Base-by-base conservation (phyloP, 1,140 invertebrate genomes). In the Leptestheria dahalacensis region DNA sequence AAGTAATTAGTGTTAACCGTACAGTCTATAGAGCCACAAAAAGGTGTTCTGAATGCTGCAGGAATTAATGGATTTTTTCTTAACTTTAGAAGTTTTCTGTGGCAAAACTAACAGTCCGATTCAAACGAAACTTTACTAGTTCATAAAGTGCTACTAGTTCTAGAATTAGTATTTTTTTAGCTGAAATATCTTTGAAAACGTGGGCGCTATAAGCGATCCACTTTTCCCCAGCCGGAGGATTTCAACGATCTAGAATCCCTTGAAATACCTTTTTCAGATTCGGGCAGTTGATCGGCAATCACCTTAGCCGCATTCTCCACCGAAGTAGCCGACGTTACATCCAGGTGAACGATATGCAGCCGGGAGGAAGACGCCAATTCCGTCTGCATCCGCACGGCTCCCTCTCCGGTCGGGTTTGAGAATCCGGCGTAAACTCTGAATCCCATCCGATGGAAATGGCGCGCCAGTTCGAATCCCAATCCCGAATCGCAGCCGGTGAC, bases 401-500 rank as follows among this genome's bases (percentile, higher is more conserved):
- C 26, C 26, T 20, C 28, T 33, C 53, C 41, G 3, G 28, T 25
- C 9, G 53, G 11, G 33, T 56, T 41, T 4, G 53, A 10, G 20
- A 26, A 56, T 9, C 26, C 53, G 9, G 53, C 53, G 41, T 28
- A 33, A 12, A 56, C 26, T 2, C 53, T 23, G 23, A 56, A 29
- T 56, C 53, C 53, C n/a, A 56, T 10, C 21, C 21, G 21, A 29
- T 56, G 24, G 10, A 56, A 41, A 29, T 46, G 41, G 15, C 41
- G 28, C 26, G 53, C 53, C 41, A 56, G 23, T 9, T 56, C 24
- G 15, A 33, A 56, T 23, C 23, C 53, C 24, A 41, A 41, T 29
- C 28, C 15, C 18, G 53, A 56, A 29, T 56, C 53, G 41, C 53
- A 56, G 26, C 25, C 41, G 28, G 41, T 26, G 26, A 56, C 26